Evolutionary conservation across 2,888 invertebrate genomes (phyloP).

Genomic region (Yponomeuta evonymella): DNA sequence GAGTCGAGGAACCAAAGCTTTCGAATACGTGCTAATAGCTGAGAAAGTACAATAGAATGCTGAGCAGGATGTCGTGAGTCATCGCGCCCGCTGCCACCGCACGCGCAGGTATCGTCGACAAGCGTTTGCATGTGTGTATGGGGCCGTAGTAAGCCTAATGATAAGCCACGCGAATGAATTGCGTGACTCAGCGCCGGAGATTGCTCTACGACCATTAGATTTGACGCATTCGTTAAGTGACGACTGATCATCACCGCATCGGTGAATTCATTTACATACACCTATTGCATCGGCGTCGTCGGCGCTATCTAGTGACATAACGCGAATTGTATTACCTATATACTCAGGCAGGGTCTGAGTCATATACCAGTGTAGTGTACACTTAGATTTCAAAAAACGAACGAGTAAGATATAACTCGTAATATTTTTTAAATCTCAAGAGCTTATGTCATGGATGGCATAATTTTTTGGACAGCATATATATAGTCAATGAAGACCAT

Average conservation of each 20-base stretch:
- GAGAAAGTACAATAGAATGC: conserved; percentile 61
- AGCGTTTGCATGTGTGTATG: conserved; percentile 29
- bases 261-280: conserved; percentile 6
- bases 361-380: not conserved
- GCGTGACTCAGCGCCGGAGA: conserved; percentile 47
- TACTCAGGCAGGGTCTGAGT: not conserved
- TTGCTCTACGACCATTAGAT: conserved; percentile 10
- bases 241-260: not conserved
- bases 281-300: not conserved
- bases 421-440: not conserved
- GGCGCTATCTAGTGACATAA: conserved; percentile 5
- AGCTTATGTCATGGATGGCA: too few relatives aligned
- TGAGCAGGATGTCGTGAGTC: conserved; percentile 69
- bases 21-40: conserved; percentile 36
- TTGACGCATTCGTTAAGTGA: conserved; percentile 7
- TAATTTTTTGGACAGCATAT: too few relatives aligned
- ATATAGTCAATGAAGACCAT: too few relatives aligned
- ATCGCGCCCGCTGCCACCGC: conserved; percentile 58
- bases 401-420: not conserved
- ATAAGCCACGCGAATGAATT: conserved; percentile 69
- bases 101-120: conserved; percentile 64
- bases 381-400: too few relatives aligned
- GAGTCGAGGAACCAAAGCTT: conserved; percentile 26
- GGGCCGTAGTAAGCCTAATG: conserved; percentile 44
- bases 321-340: not conserved